These are phyloP conservation scores for Serilophus lunatus DNA, from an alignment of 2,113 vertebrate species.

Conservation along the genomic window DNA sequence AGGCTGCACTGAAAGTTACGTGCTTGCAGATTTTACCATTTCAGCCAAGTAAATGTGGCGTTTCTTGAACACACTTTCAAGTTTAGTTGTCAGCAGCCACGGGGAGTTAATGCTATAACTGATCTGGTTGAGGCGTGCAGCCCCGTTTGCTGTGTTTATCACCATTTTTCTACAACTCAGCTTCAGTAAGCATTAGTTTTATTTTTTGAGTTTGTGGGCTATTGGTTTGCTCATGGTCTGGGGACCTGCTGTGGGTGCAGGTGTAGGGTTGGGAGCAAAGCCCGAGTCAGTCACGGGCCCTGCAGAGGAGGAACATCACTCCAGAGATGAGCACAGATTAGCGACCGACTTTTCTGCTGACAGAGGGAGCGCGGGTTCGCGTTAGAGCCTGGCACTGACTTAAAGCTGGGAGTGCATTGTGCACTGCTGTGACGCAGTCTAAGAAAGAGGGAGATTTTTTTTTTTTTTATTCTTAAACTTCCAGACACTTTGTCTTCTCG, in stretches of 20 bases:
- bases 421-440: not conserved
- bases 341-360: not conserved
- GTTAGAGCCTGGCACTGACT: not conserved
- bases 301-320: not conserved
- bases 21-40: not conserved
- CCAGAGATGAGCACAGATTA: not conserved
- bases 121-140: not conserved
- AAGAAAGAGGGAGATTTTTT: not conserved
- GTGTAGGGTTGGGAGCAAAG: not conserved
- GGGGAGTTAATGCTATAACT: not conserved
- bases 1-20: not conserved
- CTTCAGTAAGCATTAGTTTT: not conserved
- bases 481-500: not conserved
- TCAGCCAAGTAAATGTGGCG: accelerated
- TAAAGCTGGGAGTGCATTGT: not conserved
- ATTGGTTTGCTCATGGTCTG: not conserved
- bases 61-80: not conserved
- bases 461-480: not conserved
- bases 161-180: accelerated
- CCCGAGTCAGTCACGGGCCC: not conserved
- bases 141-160: not conserved
- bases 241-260: not conserved
- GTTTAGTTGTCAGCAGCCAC: not conserved
- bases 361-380: not conserved
- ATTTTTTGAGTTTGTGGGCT: not conserved